Evolutionary conservation across 1,140 invertebrate genomes (phyloP), one percentile per base, ranked within the genome.

Genomic region (Myzus persicae): DNA sequence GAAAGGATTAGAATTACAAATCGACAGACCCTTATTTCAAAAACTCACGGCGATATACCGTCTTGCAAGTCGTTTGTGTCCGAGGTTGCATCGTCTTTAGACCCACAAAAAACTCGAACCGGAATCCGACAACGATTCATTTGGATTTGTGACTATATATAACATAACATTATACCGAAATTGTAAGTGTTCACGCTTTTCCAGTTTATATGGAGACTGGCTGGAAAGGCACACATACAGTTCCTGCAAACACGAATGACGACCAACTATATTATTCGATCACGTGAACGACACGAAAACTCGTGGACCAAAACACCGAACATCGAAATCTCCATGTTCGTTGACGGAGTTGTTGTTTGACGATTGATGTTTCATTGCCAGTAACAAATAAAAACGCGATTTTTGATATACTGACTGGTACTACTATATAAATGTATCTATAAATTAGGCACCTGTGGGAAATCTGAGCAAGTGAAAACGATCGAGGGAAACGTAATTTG

Each of bases 1-100:
- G 14, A 76, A 76, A 76, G 59, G 59, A 76, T 76, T n/a, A 76
- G 59, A 76, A 76, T 76, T 76, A 76, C 59, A 76, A 76, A 76
- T 76, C 59, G 59, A 76, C 31, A 14, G 59, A 76, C 59, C 59
- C n/a, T 76, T 76, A 76, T 76, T 76, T 76, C 31, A 76, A 59
- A 59, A 76, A 76, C 59, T 11, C 31, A 76, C 59, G 1, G 14
- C 31, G 26, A 59, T 59, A 59, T 18, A n/a, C n/a, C n/a, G 3
- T 14, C 11, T 31, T 36, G 14, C 31, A 18, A 76, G 59, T n/a
- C 31, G n/a, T 76, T n/a, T n/a, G n/a, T n/a, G 59, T 67, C 31
- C 31, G 59, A n/a, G 31, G 59, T n/a, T n/a, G 31, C 18, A 76
- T 67, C 59, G 59, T 67, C 59, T 31, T n/a, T n/a, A 76, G n/a